A percentile compares a stretch with the other conserved stretches of the same genome.
Evolutionary conservation across 2,113 vertebrate species (phyloP).

Genomic region (Carassius auratus): DNA sequence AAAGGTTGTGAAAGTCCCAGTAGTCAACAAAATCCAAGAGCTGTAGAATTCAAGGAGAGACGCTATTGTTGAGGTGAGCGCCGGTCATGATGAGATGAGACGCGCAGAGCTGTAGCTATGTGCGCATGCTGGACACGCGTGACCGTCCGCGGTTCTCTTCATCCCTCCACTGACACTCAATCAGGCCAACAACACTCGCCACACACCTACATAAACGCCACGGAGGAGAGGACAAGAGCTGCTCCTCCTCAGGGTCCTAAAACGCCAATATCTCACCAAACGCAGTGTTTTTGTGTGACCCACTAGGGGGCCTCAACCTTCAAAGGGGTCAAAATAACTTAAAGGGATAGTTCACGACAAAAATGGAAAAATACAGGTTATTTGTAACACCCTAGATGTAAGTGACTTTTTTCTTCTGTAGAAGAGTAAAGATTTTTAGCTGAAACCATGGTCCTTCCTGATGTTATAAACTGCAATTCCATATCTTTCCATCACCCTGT

Average conservation of each 20-base stretch:
- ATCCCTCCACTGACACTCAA: constrained; percentile 56
- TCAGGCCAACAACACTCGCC: constrained; percentile 13
- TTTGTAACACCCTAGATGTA: not conserved
- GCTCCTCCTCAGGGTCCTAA: constrained; percentile 56
- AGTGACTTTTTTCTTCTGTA: not conserved
- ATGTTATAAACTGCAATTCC: no score
- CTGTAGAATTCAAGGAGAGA: not conserved
- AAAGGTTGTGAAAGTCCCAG: not conserved
- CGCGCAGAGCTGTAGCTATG: constrained; percentile 52
- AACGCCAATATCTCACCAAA: not conserved
- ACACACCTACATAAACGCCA: constrained; percentile 22
- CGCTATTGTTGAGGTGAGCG: not conserved
- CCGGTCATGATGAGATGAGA: constrained; percentile 20
- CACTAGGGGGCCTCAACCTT: not conserved
- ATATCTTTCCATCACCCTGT: no score
- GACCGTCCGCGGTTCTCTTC: constrained; percentile 51
- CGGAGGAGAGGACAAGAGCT: constrained; percentile 41
- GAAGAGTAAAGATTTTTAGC: not conserved
- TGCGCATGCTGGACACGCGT: constrained; percentile 37
- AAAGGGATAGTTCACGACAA: not conserved
- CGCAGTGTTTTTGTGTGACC: not conserved
- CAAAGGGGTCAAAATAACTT: not conserved
- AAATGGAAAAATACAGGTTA: not conserved
- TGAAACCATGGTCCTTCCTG: not conserved
- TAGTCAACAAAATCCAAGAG: constrained; percentile 6